Evolutionary conservation across 1,140 invertebrate genomes (phyloP), one percentile per base, ranked within the genome.

Genomic region (Brachionus asplanchnoidis): DNA sequence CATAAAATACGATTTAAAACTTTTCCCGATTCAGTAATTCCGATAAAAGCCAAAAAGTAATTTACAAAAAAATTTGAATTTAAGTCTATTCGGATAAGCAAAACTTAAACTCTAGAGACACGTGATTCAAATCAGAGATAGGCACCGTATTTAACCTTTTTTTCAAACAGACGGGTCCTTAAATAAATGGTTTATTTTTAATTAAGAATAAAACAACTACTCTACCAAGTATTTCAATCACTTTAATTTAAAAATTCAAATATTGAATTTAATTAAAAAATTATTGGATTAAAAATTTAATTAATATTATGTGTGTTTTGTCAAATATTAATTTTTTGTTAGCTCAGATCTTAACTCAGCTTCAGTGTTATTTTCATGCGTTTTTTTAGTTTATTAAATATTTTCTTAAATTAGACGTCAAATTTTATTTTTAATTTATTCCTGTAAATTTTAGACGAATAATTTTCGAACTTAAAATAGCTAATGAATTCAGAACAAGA

Each of bases 251-350:
- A 60, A 60, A 60, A 60, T 60, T 60, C 20, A 60, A 60, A 60
- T 60, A 60, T 20, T 60, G 53, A 60, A 60, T 60, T 60, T 60
- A 60, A 60, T 60, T 60, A 60, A 60, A 53, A 60, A 60, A 60
- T 60, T 60, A 60, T 60, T 60, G 53, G 53, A 60, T 60, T 60
- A 60, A 60, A 60, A 60, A 60, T 60, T 60, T 60, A 60, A 60
- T 60, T 60, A 60, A 60, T 60, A 20, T 60, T 60, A 60, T 60
- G 17, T 60, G 53, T 60, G 20, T 23, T 20, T 60, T 60, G 53
- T 60, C 53, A 60, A 60, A 60, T 60, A 60, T 60, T 60, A 60
- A 60, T 60, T 60, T 60, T 60, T 60, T 60, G 53, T 60, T 60
- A 60, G 53, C 17, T 60, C 17, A 60, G 1, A 26, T 60, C 8